phyloP scores from a whole-genome alignment of 2,797 vertebrate genomes.

The Danio jaintianensis region DNA sequence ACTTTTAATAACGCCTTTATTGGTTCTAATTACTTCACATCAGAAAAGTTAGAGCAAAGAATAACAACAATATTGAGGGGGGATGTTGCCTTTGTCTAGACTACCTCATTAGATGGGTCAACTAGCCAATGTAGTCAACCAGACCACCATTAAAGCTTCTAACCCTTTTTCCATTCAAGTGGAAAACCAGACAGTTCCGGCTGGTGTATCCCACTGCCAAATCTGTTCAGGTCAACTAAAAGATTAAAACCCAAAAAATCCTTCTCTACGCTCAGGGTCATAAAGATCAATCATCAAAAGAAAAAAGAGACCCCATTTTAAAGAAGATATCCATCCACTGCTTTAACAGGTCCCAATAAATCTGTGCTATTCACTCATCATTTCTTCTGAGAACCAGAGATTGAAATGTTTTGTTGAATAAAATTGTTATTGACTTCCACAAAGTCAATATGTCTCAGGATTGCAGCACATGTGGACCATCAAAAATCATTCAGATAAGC shows the following conservation, averaged over 20 bases:
- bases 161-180: conserved; percentile 84
- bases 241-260: conserved; percentile 76
- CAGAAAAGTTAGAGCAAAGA: neutral
- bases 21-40: neutral
- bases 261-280: conserved; percentile 82
- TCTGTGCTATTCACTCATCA: conserved; percentile 7
- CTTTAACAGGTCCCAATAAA: conserved; percentile 74
- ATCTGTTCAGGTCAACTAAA: conserved; percentile 89
- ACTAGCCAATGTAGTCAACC: conserved; percentile 68
- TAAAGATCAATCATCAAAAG: conserved; percentile 95
- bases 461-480: conserved; percentile 26
- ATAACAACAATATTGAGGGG: neutral
- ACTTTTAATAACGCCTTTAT: neutral
- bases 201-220: conserved; percentile 84
- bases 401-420: neutral
- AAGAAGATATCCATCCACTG: conserved; percentile 68
- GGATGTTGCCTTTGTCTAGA: conserved; percentile 33
- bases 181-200: conserved; percentile 82
- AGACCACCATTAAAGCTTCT: conserved; percentile 78
- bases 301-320: conserved; percentile 67
- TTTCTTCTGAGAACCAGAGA: conserved; percentile 23
- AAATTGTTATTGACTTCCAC: conserved; percentile 17
- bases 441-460: conserved; percentile 4
- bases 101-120: conserved; percentile 48
- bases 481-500: conserved; percentile 14